Evolutionary conservation across 2,888 invertebrate genomes (phyloP), one percentile per base, ranked within the genome.

Genomic region (Nudaria mundana): DNA sequence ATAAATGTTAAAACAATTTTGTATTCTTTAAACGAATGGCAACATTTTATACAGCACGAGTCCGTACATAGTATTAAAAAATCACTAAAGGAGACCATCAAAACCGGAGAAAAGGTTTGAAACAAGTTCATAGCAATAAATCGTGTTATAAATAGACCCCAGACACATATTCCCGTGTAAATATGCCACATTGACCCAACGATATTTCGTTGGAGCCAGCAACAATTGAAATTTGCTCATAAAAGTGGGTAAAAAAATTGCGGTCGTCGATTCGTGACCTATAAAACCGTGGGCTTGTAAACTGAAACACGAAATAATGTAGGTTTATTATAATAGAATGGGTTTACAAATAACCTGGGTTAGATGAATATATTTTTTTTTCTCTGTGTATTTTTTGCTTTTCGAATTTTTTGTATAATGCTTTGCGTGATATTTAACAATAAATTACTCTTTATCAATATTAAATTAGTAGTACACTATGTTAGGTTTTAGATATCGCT

Each of bases 141-240:
- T 15, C 37, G 39, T 33, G 30, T 29, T 14, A 40, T 36, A 32
- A 53, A 35, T 40, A 22, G 38, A 14, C 53, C 46, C 44, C 20
- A 37, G 32, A 37, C 28, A 31, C 32, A 23, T 32, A 39, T 56
- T 43, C 38, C 15, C 16, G 40, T 15, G 28, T 10, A 3, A 11
- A 32, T 3, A 30, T 11, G 46, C 37, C 37, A 18, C 26, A 28
- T 42, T n/a, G 5, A n/a, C 7, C 10, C 13, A 18, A 37, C 36
- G 37, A 41, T 52, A 38, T 49, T 44, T 36, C n/a, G 35, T 8
- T 25, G 26, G 26, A 5, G 10, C 24, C 37, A 26, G 32, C 29
- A 13, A 33, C n/a, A 37, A 32, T 6, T 16, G 24, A 37, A 37
- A 29, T 12, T 32, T 41, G 33, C 30, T 34, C 40, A 22, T 34